Percentiles rank a stretch among this genome's conserved stretches.
phyloP scores from a whole-genome alignment of 2,797 vertebrate species.

The Microctenopoma lineatum region DNA sequence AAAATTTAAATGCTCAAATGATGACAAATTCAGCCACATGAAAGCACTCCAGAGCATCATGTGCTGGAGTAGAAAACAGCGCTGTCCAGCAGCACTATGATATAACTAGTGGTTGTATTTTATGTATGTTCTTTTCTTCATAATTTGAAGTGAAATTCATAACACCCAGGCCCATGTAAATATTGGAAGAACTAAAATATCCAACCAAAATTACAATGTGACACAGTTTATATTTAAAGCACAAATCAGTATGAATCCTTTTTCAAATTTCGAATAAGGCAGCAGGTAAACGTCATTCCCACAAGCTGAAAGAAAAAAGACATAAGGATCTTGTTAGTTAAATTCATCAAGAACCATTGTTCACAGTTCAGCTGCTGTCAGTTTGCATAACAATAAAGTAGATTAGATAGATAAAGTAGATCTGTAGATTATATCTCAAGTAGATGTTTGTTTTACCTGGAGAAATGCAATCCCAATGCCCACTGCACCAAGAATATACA shows the following conservation, averaged over 20 bases:
- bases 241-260: slow-evolving; percentile 84
- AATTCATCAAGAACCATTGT: not conserved
- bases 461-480: slow-evolving; percentile 93
- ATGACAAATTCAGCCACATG: not conserved
- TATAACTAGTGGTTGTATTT: not conserved
- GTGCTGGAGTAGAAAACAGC: slow-evolving; percentile 21
- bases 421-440: slow-evolving; percentile 1
- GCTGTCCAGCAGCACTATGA: slow-evolving; percentile 69
- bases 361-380: not conserved
- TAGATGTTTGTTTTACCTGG: slow-evolving; percentile 83
- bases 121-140: not conserved
- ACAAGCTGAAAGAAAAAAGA: slow-evolving; percentile 85
- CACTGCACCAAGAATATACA: slow-evolving; percentile 91
- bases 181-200: slow-evolving; percentile 8
- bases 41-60: slow-evolving; percentile 4
- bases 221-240: slow-evolving; percentile 2
- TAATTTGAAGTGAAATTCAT: slow-evolving; percentile 5
- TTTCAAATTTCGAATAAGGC: slow-evolving; percentile 91
- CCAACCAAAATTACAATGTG: not conserved
- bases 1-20: too few species aligned
- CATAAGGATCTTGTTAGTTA: slow-evolving; percentile 28
- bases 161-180: slow-evolving; percentile 17
- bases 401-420: slow-evolving; percentile 12
- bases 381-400: not conserved
- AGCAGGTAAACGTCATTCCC: slow-evolving; percentile 98